phyloP scores from a whole-genome alignment of 2,797 vertebrate species.

The Scarus forsteni region DNA sequence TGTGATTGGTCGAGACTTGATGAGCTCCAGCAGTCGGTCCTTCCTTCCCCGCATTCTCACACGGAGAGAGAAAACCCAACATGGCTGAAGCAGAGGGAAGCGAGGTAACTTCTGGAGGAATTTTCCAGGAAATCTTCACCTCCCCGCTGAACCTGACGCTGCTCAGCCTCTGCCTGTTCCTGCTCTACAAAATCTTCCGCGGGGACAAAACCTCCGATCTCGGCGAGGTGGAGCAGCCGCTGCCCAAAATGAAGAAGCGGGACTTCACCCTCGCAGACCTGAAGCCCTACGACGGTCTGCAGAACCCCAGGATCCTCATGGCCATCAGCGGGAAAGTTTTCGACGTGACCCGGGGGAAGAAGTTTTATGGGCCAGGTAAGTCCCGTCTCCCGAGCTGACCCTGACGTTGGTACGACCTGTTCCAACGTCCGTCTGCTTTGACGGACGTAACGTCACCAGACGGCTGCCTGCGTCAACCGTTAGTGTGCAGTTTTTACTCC shows the following conservation, averaged over 20 bases:
- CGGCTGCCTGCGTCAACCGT: neutral
- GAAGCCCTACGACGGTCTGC: constrained; percentile 87
- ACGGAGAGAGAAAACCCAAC: constrained; percentile 55
- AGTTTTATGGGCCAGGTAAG: constrained; percentile 95
- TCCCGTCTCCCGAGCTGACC: neutral
- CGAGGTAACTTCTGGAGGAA: constrained; percentile 78
- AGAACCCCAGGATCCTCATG: constrained; percentile 92
- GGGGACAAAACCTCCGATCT: constrained; percentile 85
- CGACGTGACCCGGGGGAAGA: constrained; percentile 93
- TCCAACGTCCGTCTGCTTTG: neutral
- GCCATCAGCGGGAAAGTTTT: constrained; percentile 95
- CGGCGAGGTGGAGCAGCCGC: constrained; percentile 78
- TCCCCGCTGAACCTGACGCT: constrained; percentile 93
- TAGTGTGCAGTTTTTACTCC: no score
- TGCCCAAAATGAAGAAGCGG: constrained; percentile 89
- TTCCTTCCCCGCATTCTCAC: neutral
- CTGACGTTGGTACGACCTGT: neutral
- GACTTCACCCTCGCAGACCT: constrained; percentile 92
- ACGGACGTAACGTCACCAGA: neutral
- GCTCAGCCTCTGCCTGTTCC: constrained; percentile 91
- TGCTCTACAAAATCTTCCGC: constrained; percentile 93
- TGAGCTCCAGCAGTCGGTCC: constrained; percentile 1
- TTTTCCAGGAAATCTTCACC: constrained; percentile 92
- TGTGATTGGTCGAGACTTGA: constrained; percentile 53
- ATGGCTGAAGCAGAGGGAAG: constrained; percentile 82